Base-by-base conservation (phyloP, 2,797 vertebrate species). In the Periophthalmus magnuspinnatus region DNA sequence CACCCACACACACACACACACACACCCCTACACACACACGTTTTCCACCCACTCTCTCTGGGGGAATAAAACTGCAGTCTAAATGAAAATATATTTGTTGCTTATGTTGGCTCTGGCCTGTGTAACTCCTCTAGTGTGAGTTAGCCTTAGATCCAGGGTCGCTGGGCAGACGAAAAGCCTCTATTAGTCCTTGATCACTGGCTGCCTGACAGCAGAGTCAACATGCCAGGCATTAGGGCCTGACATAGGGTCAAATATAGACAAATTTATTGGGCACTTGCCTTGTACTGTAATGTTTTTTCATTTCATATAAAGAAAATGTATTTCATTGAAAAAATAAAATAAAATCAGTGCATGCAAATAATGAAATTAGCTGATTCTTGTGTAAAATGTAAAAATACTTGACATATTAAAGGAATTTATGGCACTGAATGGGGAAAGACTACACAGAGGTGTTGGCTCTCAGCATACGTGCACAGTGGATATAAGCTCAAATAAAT, bases 1-100 rank as follows among this genome's bases (percentile, higher is more conserved):
- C 78, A 77, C 68, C 68, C 76, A 54, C 36, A 28, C 28, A 28
- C 28, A 28, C 28, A 28, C 28, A 28, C 28, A 28, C 41, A 45
- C 41, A 45, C 13, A 45, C 3, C 45, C 38, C 41, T 3, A 45
- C 41, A 14, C 13, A 14, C 41, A 14, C 13, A 14, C 13, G 1
- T 45, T 45, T 60, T 33, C 21, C 47, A 48, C 28, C 67, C 70
- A 63, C 28, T 21, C 77, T 83, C 81, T 76, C 84, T 55, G 70
- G 81, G 81, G 83, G 84, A 86, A 87, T 84, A 84, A 70, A 82
- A 82, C 83, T 79, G 74, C 74, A 78, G 84, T 78, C 81, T 71
- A 88, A 91, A 90, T 83, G 85, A 91, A 90, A 90, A 91, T 84
- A 89, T 88, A 90, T 90, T 91, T 91, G 88, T 88, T 91, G 83